Conservation (phyloP, 2,888 invertebrate genomes). For the Cephus pygmeus region DNA sequence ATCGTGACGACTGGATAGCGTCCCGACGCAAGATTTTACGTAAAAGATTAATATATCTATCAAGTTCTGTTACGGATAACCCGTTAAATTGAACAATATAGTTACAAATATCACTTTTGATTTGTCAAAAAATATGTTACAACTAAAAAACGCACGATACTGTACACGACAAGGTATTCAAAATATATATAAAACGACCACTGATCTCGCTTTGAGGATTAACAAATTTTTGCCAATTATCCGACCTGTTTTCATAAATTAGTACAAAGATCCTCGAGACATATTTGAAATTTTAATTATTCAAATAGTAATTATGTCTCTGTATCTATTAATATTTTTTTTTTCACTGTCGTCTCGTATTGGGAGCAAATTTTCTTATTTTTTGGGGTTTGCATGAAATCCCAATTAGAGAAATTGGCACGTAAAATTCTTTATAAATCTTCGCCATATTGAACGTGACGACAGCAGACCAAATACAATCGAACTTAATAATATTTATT, state of each 20-base stretch:
- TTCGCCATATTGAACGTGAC: not conserved
- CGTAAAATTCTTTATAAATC: not conserved
- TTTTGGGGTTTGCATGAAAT: not conserved
- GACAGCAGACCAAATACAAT: not conserved
- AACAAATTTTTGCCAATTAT: not conserved
- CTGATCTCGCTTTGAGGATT: conserved; percentile 17
- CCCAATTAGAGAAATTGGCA: not conserved
- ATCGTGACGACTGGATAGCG: not conserved
- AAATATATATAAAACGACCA: conserved; percentile 46
- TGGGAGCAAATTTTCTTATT: not conserved
- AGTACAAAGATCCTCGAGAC: not conserved
- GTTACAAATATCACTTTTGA: conserved; percentile 42
- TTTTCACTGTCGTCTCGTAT: not conserved
- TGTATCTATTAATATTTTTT: not conserved
- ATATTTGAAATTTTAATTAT: not conserved
- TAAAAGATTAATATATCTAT: not conserved
- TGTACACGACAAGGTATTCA: conserved; percentile 46
- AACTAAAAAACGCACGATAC: conserved; percentile 27
- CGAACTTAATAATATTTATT: not conserved
- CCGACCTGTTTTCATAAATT: not conserved
- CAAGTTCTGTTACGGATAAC: not conserved
- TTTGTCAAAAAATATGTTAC: conserved; percentile 44
- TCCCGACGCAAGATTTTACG: not conserved
- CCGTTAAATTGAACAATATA: conserved; percentile 1
- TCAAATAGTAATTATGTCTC: not conserved